Percentiles rank a stretch among this genome's conserved stretches.
Conservation (phyloP, 2,888 invertebrate genomes). For the Melanargia galathea region DNA sequence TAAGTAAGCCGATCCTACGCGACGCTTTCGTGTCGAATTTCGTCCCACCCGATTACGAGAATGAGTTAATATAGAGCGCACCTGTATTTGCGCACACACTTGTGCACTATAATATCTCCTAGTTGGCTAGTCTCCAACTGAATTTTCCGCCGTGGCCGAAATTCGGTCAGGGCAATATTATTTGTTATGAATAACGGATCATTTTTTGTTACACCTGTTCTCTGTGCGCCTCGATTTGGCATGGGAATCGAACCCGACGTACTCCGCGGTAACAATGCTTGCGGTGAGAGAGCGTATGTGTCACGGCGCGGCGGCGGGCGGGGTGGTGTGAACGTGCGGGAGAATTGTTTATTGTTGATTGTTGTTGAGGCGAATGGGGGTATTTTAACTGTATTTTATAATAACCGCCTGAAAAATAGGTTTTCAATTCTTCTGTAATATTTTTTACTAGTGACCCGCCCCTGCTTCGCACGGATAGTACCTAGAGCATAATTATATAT, state of each 20-base stretch:
- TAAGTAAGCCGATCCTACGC: no score
- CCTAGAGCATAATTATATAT: no score
- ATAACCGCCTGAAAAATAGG: neutral
- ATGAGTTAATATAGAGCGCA: no score
- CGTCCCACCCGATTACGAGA: no score
- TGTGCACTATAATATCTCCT: no score
- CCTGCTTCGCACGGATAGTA: no score
- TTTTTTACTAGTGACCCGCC: no score
- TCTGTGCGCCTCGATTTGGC: conserved; percentile 28
- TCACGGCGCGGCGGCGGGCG: conserved; percentile 28
- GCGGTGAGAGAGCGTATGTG: conserved; percentile 41
- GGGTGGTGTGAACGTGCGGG: conserved; percentile 41
- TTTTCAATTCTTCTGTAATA: neutral
- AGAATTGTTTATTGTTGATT: conserved; percentile 38
- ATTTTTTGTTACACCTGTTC: conserved; percentile 10
- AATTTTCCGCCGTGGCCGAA: no score
- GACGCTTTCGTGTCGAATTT: no score
- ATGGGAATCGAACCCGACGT: conserved; percentile 43
- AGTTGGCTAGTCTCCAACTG: no score
- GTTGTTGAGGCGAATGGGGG: conserved; percentile 2
- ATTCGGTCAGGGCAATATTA: no score
- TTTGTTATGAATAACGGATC: neutral
- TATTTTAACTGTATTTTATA: conserved; percentile 16
- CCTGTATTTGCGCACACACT: no score
- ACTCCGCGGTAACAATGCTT: conserved; percentile 25